These are phyloP conservation scores for Agrenia bidenticulata DNA, from an alignment of 2,888 invertebrate species.

Conservation along the genomic window DNA sequence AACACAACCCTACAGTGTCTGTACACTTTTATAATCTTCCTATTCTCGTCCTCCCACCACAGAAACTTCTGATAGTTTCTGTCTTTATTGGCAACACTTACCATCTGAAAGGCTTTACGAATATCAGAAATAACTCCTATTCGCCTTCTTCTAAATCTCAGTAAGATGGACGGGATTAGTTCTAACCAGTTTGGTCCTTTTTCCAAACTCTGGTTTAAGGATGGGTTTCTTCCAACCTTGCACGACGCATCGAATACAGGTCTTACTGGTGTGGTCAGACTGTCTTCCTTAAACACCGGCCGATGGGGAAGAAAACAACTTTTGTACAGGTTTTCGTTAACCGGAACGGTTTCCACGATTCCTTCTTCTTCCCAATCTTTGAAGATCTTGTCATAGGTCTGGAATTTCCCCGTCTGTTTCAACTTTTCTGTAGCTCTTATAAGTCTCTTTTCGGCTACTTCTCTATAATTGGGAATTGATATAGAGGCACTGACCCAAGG, in stretches of 20 bases:
- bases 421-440: conserved; percentile 6
- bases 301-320: conserved; percentile 38
- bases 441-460: conserved; percentile 20
- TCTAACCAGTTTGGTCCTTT: conserved; percentile 44
- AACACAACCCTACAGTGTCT: neutral
- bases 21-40: neutral
- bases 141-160: conserved; percentile 29
- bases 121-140: conserved; percentile 51
- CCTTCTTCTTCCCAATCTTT: conserved; percentile 14
- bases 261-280: conserved; percentile 41
- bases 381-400: conserved; percentile 10
- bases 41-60: conserved; percentile 36
- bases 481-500: conserved; percentile 24
- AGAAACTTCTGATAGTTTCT: conserved; percentile 53
- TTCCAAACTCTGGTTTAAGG: conserved; percentile 44
- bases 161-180: conserved; percentile 30
- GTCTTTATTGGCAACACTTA: conserved; percentile 49
- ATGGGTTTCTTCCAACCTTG: conserved; percentile 28
- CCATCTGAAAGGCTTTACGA: conserved; percentile 54
- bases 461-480: conserved; percentile 18
- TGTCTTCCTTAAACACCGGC: conserved; percentile 43
- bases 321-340: neutral
- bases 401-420: neutral
- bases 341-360: conserved; percentile 12
- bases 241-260: conserved; percentile 52